These are phyloP conservation scores for Chrysomela aeneicollis DNA, from an alignment of 2,888 invertebrate genomes.

Conservation along the genomic window DNA sequence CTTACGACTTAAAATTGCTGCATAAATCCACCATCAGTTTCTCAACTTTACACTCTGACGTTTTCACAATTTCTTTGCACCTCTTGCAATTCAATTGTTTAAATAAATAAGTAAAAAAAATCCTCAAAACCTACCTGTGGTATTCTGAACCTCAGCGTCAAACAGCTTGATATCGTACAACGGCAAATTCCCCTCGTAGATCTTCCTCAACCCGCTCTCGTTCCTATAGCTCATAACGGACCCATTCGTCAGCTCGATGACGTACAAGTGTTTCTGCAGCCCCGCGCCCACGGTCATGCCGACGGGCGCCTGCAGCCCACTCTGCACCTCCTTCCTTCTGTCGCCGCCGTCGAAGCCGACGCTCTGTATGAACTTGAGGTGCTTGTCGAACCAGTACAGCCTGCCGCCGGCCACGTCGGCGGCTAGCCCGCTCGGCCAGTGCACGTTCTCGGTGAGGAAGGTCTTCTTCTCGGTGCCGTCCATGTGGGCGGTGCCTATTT, in stretches of 20 bases:
- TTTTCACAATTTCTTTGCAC: too few species aligned
- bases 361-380: constrained; percentile 72
- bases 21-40: too few species aligned
- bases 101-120: too few species aligned
- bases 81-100: too few species aligned
- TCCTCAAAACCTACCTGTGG: too few species aligned
- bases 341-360: constrained; percentile 66
- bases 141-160: constrained; percentile 65
- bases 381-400: constrained; percentile 79
- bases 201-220: constrained; percentile 59
- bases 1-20: too few species aligned
- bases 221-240: constrained; percentile 64
- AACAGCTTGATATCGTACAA: constrained; percentile 74
- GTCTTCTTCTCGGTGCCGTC: constrained; percentile 70
- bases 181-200: constrained; percentile 70
- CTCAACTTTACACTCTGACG: too few species aligned
- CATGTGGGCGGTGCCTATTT: constrained; percentile 76
- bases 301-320: constrained; percentile 63
- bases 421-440: constrained; percentile 81
- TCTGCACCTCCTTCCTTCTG: constrained; percentile 60
- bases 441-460: constrained; percentile 63
- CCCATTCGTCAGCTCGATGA: constrained; percentile 76
- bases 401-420: constrained; percentile 67
- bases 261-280: constrained; percentile 68
- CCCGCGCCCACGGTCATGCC: constrained; percentile 46